A percentile compares a stretch with the other conserved stretches of the same genome.
These are phyloP conservation scores for Gasterosteus nipponicus DNA, from an alignment of 2,113 vertebrate species.

Conservation along the genomic window DNA sequence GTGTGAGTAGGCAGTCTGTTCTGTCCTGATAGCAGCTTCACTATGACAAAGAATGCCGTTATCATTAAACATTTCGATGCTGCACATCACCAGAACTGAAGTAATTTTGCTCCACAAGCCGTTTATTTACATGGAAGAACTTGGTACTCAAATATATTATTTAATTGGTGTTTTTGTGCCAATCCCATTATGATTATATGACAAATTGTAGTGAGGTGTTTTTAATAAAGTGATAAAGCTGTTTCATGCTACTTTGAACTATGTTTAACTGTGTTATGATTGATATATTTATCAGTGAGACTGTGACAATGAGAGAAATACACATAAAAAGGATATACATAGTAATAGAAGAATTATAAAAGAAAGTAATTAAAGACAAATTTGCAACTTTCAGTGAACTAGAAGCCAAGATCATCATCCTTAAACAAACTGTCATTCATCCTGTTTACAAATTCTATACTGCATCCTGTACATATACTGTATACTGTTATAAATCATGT, in stretches of 20 bases:
- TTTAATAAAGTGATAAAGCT: constrained; percentile 5
- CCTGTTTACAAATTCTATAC: not conserved
- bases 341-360: not conserved
- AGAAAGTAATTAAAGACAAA: not conserved
- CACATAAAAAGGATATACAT: not conserved
- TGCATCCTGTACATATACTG: no score
- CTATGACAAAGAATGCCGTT: constrained; percentile 33
- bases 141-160: constrained; percentile 22
- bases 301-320: not conserved
- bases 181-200: not conserved
- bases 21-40: constrained; percentile 66
- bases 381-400: not conserved
- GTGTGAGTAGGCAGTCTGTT: constrained; percentile 60
- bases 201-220: not conserved
- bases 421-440: not conserved
- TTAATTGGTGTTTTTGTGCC: not conserved
- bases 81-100: constrained; percentile 25
- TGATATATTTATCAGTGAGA: not conserved
- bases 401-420: not conserved
- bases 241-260: not conserved
- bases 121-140: constrained; percentile 43
- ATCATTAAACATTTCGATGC: constrained; percentile 67
- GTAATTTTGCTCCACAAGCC: constrained; percentile 43
- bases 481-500: constrained; percentile 9
- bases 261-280: not conserved